Evolutionary conservation across 2,797 vertebrate genomes (phyloP).

Genomic region (Threskiornis aethiopicus): DNA sequence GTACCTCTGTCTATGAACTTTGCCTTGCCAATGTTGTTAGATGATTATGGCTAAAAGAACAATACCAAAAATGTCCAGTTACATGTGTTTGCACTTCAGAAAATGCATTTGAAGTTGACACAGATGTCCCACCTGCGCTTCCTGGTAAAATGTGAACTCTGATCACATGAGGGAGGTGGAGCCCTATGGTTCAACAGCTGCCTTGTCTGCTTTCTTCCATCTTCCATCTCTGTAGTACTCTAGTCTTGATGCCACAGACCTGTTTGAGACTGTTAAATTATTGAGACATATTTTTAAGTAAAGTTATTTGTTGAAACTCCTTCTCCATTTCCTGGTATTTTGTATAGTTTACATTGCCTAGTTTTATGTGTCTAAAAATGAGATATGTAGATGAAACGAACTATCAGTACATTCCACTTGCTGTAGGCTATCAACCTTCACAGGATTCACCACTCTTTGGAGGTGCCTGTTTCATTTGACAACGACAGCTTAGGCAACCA

Average conservation of each 20-base stretch:
- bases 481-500: neutral
- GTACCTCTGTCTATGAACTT: neutral
- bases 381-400: neutral
- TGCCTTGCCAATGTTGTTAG: neutral
- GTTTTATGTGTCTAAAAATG: neutral
- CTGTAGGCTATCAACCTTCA: neutral
- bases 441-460: neutral
- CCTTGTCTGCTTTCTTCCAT: neutral
- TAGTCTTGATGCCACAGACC: neutral
- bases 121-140: neutral
- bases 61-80: neutral
- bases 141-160: neutral
- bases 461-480: neutral
- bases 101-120: neutral
- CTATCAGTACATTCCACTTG: neutral
- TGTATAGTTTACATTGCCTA: neutral
- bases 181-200: neutral
- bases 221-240: neutral
- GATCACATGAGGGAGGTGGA: neutral
- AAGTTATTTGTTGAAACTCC: neutral
- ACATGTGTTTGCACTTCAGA: neutral
- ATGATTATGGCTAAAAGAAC: neutral
- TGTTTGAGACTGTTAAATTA: neutral
- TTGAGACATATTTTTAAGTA: neutral
- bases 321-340: neutral